These are phyloP conservation scores for Procavia capensis DNA, from an alignment of 2,113 vertebrate species.

Conservation along the genomic window DNA sequence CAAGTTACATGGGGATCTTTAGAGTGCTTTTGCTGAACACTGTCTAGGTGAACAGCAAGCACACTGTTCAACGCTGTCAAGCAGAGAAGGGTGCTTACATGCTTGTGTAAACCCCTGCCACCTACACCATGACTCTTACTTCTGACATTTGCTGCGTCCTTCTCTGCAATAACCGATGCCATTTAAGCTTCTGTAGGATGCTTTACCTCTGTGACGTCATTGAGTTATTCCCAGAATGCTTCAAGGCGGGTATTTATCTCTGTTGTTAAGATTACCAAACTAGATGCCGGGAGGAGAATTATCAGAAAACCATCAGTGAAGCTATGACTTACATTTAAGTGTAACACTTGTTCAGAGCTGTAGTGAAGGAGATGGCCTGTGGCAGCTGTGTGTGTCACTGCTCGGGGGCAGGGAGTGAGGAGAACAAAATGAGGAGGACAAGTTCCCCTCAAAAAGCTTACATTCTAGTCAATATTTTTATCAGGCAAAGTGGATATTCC, in stretches of 20 bases:
- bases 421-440: not conserved
- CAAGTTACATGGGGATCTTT: not conserved
- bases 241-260: not conserved
- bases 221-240: not conserved
- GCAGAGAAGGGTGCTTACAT: not conserved
- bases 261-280: not conserved
- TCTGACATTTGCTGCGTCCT: not conserved
- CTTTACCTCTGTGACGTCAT: not conserved
- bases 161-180: not conserved
- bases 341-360: not conserved
- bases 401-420: too few relatives aligned
- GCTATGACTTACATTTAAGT: not conserved
- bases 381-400: not conserved
- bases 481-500: not conserved
- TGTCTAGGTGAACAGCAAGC: not conserved
- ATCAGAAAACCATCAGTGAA: not conserved
- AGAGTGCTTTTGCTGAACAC: not conserved
- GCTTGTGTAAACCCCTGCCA: not conserved
- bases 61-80: not conserved
- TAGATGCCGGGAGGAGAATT: not conserved
- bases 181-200: not conserved
- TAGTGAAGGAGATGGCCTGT: not conserved
- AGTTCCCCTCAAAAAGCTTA: not conserved
- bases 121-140: too few relatives aligned
- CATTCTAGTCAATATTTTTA: not conserved